A percentile compares a stretch with the other conserved stretches of the same genome.
These are phyloP conservation scores for Acridotheres tristis DNA, from an alignment of 2,797 vertebrate genomes.

Conservation along the genomic window DNA sequence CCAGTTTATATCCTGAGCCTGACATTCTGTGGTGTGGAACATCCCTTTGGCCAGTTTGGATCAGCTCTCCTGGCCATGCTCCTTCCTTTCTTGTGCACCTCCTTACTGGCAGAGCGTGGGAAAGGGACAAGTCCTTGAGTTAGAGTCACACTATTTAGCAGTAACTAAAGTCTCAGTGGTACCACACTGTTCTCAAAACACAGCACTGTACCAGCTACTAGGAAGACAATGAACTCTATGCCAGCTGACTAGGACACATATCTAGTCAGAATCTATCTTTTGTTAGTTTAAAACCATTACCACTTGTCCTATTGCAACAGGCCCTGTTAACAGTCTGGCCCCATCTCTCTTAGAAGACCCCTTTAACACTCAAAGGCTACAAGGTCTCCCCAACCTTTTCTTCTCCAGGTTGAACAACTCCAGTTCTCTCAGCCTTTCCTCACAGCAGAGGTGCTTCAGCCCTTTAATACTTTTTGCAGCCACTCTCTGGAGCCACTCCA, in stretches of 20 bases:
- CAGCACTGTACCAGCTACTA: background rate
- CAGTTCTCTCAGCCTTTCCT: background rate
- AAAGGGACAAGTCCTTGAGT: background rate
- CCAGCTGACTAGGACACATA: background rate
- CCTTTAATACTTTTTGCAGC: background rate
- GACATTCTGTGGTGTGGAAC: background rate
- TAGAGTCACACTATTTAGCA: background rate
- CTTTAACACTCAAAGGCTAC: background rate
- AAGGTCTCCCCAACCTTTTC: background rate
- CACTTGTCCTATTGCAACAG: background rate
- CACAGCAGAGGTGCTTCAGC: background rate
- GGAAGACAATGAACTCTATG: background rate
- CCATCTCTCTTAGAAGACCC: background rate
- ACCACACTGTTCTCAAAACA: background rate
- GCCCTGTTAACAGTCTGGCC: background rate
- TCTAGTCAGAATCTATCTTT: background rate
- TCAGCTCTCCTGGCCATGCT: background rate
- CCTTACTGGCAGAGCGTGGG: rapidly evolving
- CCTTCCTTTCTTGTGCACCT: background rate
- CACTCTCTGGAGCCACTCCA: background rate
- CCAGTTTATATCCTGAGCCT: background rate
- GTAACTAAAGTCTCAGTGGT: background rate
- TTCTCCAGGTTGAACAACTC: background rate
- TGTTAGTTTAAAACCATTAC: background rate
- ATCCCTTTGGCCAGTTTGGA: background rate